Base-by-base conservation (phyloP, 2,113 vertebrate species). In the Amia ocellicauda region DNA sequence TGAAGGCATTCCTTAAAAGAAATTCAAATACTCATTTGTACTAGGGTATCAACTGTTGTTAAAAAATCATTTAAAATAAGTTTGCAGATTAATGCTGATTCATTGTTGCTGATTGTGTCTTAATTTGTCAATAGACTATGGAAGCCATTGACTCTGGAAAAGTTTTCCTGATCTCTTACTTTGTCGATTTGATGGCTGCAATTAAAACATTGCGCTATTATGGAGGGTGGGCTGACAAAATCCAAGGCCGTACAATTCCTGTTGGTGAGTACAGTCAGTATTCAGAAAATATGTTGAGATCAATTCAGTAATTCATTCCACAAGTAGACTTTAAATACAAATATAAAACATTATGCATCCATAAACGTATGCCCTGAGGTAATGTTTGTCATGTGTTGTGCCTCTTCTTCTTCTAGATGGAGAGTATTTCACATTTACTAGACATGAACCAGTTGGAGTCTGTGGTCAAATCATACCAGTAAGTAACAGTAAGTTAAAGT, bases 381-480 rank as follows among this genome's bases (percentile, higher is more conserved):
- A 7, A 7, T 11, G 5, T 5, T 36, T 7, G 31, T 36, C 31
- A 5, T 61, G 8, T 10, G 8, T 26, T 65, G 3, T 31, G 31
- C 2, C 36, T 42, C 26, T 52, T 66, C 14, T 53, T 24, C 20
- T 76, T 74, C 24, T 67, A 95, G 93, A 95, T 80, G 93, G 92
- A 78, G 74, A 94, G 22, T 91, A 86, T 81, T 93, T 95, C 62
- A 90, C 88, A 29, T 94, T 91, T 68, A 94, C 93, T 68, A 89
- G 88, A 69, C 92, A 84, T 62, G 93, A 95, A n/a, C 93, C 93
- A 53, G 57, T 95, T 68, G 92, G 93, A 0, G 93, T 94, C 0
- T 94, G 93, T 69, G 92, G 93, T 4, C 93, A 94, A 81, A 93
- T 95, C 58, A 88, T 94, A 78, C 93, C 93, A 60, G 93, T 95